Evolutionary conservation across 2,888 invertebrate species (phyloP).

Genomic region (Philereme vetulata): DNA sequence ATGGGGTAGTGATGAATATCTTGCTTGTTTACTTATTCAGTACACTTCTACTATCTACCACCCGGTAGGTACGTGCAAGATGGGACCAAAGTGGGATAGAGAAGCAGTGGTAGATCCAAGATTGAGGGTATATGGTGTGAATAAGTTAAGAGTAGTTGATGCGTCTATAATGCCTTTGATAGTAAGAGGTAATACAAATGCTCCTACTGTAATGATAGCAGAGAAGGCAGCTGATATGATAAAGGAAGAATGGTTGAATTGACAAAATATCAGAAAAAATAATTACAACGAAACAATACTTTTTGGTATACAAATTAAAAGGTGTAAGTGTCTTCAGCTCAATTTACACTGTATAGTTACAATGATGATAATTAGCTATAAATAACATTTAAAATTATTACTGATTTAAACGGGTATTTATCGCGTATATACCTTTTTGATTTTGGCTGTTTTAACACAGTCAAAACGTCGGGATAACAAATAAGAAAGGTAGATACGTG

Average conservation of each 20-base stretch:
- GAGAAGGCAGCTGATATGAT: slow-evolving; percentile 92
- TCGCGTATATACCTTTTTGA: no score
- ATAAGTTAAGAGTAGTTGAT: slow-evolving; percentile 86
- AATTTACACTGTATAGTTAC: not conserved
- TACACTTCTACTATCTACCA: slow-evolving; percentile 89
- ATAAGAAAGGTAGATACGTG: no score
- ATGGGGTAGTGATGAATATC: slow-evolving; percentile 87
- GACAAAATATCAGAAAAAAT: not conserved
- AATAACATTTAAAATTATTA: no score
- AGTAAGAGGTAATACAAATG: slow-evolving; percentile 90
- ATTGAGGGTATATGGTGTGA: slow-evolving; percentile 85
- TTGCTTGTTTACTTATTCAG: slow-evolving; percentile 85
- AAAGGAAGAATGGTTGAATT: slow-evolving; percentile 81
- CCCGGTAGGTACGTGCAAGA: slow-evolving; percentile 88
- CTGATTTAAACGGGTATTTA: no score
- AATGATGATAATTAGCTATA: no score
- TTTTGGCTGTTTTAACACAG: no score
- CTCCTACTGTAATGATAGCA: slow-evolving; percentile 93
- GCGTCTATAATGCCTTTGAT: slow-evolving; percentile 87
- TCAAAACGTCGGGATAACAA: no score
- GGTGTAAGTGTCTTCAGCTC: not conserved
- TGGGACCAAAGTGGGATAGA: slow-evolving; percentile 86
- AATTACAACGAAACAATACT: not conserved
- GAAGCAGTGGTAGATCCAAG: slow-evolving; percentile 87
- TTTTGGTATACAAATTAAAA: no score